Evolutionary conservation across 1,140 invertebrate genomes (phyloP), one percentile per base, ranked within the genome.

Genomic region (Tetraneura akinire): DNA sequence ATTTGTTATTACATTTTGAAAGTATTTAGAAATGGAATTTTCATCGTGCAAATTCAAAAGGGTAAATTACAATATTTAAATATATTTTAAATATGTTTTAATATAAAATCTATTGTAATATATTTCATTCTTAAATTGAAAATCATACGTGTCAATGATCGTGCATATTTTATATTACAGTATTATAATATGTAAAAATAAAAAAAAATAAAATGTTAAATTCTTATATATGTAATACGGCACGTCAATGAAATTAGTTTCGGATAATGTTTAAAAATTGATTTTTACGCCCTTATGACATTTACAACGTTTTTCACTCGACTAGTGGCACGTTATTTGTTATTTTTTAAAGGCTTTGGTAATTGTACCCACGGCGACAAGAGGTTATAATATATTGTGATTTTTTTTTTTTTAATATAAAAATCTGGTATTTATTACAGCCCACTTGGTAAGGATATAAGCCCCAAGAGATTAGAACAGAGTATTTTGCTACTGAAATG

Each of bases 321-420:
- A 68, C 11, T 47, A 14, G 42, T 23, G 66, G 37, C 1, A 37
- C 16, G 11, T 4, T 68, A 68, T 47, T 68, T n/a, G n/a, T n/a
- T n/a, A n/a, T n/a, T 45, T 68, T 68, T 47, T 16, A 13, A 9
- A 13, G 23, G 45, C 21, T 37, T 21, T 47, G 21, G 66, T 68
- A 45, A 68, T 68, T 68, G 66, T 47, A 47, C 42, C 37, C 66
- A 16, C 6, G 21, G 21, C 42, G 66, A 16, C 37, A 47, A 68
- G 21, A 68, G 45, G 42, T 68, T 68, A 68, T n/a, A n/a, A n/a
- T 68, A 47, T 68, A 47, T 68, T 26, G 42, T 47, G 42, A 47
- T 47, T 68, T 71, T 71, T 71, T 66, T 14, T 66, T 70, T 68
- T 45, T 68, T 45, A 68, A 68, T 47, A 26, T 29, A 49, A 71